Conservation (phyloP, 2,888 invertebrate species). For the Pristionchus entomophagus region DNA sequence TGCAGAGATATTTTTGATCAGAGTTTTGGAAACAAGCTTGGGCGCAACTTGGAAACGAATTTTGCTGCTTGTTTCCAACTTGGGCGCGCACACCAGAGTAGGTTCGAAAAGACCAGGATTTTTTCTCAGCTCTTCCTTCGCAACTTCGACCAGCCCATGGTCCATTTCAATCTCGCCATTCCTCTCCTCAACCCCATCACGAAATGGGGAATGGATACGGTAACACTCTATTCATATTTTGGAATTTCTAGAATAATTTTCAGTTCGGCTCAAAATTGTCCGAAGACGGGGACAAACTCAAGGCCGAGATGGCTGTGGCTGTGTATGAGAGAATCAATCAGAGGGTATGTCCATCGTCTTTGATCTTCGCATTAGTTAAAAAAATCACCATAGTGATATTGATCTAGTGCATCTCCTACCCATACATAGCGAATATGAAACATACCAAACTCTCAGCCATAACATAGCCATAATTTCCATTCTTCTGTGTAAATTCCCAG, state of each 20-base stretch:
- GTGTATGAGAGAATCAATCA: not conserved
- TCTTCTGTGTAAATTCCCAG: no score
- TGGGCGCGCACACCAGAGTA: no score
- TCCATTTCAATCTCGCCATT: not conserved
- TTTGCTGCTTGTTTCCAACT: no score
- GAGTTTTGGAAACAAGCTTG: no score
- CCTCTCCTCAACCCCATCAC: not conserved
- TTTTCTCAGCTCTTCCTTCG: slow-evolving; percentile 25
- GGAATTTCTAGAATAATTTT: not conserved
- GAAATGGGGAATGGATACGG: not conserved
- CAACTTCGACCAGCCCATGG: slow-evolving; percentile 4
- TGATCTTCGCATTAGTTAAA: not conserved
- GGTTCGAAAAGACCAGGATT: no score
- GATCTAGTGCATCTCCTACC: no score
- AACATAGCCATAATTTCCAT: no score
- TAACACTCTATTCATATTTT: not conserved
- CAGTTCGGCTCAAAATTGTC: not conserved
- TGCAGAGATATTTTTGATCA: no score
- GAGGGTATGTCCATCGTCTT: not conserved
- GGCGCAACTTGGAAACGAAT: no score
- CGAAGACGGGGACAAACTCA: not conserved
- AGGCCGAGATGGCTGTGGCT: not conserved
- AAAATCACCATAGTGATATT: no score
- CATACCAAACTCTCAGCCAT: no score
- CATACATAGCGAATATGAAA: no score